Evolutionary conservation across 2,888 invertebrate genomes (phyloP).

Genomic region (Apamea anceps): DNA sequence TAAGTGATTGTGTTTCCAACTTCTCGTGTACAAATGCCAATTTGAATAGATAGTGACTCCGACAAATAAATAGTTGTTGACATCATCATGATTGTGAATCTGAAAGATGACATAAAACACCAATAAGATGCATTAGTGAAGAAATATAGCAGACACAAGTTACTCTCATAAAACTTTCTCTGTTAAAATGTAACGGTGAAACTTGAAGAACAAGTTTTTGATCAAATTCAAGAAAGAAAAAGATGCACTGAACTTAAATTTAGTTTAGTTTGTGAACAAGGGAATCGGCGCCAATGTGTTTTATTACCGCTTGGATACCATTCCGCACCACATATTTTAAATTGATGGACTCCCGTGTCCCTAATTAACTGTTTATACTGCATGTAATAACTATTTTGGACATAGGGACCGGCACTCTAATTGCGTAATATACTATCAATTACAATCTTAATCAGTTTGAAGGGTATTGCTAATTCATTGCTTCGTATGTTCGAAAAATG

Average conservation of each 20-base stretch:
- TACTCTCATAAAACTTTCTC: background rate
- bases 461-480: too few species aligned
- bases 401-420: too few species aligned
- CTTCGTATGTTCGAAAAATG: too few species aligned
- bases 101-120: constrained; percentile 1
- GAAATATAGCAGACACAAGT: background rate
- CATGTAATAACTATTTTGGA: too few species aligned
- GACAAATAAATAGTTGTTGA: background rate
- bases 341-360: too few species aligned
- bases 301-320: too few species aligned
- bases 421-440: too few species aligned
- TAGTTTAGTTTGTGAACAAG: too few species aligned
- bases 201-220: background rate
- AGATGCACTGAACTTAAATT: background rate
- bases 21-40: background rate
- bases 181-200: background rate
- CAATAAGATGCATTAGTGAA: background rate
- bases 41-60: constrained; percentile 15
- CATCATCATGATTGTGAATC: constrained; percentile 1
- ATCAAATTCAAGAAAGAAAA: background rate
- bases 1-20: constrained; percentile 22
- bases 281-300: too few species aligned
- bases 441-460: too few species aligned
- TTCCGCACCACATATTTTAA: too few species aligned
- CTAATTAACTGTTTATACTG: too few species aligned